These are phyloP conservation scores for Tenthredo mesomela DNA, from an alignment of 2,888 invertebrate genomes.

Conservation along the genomic window DNA sequence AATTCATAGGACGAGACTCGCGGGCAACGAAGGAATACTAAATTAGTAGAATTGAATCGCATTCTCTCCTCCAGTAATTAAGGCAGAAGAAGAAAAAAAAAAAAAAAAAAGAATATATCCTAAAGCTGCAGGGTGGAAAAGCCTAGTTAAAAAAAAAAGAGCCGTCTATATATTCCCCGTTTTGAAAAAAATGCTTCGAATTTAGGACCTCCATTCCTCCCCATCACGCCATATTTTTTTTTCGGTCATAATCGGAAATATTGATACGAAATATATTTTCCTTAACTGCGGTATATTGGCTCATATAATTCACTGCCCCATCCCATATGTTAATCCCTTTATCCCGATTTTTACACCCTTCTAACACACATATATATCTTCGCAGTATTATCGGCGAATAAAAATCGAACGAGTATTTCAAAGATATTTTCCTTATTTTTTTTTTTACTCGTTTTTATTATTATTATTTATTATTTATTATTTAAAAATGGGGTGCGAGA, in stretches of 20 bases:
- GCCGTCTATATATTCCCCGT: not conserved
- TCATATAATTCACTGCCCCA: not conserved
- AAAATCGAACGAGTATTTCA: not conserved
- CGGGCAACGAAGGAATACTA: slow-evolving; percentile 49
- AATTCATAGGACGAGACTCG: slow-evolving; percentile 48
- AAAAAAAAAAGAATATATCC: not conserved
- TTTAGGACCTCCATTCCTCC: not conserved
- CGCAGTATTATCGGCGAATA: not conserved
- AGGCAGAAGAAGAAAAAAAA: not conserved
- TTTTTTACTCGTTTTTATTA: not conserved
- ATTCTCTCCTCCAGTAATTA: slow-evolving; percentile 39
- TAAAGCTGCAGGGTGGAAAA: not conserved
- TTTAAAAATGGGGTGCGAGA: not conserved
- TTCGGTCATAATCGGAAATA: slow-evolving; percentile 26
- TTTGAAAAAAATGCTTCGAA: too few species aligned
- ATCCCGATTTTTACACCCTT: slow-evolving; percentile 9
- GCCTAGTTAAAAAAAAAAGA: not conserved
- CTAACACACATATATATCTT: slow-evolving; percentile 9
- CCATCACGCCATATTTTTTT: not conserved
- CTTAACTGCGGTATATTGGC: slow-evolving; percentile 18
- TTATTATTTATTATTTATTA: not conserved
- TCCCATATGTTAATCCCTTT: slow-evolving; percentile 30
- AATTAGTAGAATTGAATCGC: slow-evolving; percentile 53
- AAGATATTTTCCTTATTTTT: not conserved
- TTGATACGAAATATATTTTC: slow-evolving; percentile 32